These are phyloP conservation scores for Pachydiplax longipennis DNA, from an alignment of 2,888 invertebrate species.

Conservation along the genomic window DNA sequence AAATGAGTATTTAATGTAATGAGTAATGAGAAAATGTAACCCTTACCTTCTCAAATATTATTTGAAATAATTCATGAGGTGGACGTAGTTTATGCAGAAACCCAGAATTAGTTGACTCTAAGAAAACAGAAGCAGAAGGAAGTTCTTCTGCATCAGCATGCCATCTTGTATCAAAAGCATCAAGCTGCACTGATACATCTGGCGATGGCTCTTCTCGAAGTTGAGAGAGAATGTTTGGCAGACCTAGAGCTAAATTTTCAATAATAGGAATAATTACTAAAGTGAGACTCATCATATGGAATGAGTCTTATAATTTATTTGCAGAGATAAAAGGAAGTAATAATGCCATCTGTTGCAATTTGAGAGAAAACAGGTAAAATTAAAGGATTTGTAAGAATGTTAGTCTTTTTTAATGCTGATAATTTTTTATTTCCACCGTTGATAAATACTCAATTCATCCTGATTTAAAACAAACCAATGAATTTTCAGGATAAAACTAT, in stretches of 20 bases:
- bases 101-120: constrained; percentile 39
- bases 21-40: no score
- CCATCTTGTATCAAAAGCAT: constrained; percentile 54
- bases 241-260: neutral
- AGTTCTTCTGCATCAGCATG: constrained; percentile 54
- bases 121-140: constrained; percentile 48
- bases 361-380: no score
- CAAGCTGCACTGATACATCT: constrained; percentile 53
- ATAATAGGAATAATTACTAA: neutral
- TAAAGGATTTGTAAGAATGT: no score
- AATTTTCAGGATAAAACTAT: no score
- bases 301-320: no score
- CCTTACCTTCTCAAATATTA: constrained; percentile 54
- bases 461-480: no score
- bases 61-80: constrained; percentile 54
- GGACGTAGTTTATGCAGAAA: constrained; percentile 50
- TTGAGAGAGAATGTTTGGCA: neutral
- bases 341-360: no score
- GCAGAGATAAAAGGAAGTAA: no score
- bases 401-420: no score
- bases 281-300: no score
- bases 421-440: no score
- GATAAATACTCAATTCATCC: no score
- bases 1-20: neutral
- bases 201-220: constrained; percentile 51